A percentile compares a stretch with the other conserved stretches of the same genome.
phyloP scores from a whole-genome alignment of 2,797 vertebrate genomes.

The Triplophysa yarkandensis region DNA sequence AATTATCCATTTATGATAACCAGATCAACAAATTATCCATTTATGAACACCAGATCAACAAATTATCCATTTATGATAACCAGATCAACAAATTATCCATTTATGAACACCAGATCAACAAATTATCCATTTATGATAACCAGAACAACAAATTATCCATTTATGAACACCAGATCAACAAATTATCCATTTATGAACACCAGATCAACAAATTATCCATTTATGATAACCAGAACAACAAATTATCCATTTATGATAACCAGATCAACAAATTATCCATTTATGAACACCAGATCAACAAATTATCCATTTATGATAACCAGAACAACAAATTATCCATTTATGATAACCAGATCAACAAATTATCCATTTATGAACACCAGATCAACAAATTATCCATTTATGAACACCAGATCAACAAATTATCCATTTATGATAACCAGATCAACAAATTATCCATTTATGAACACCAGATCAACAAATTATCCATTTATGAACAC shows the following conservation, averaged over 20 bases:
- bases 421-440: slow-evolving; percentile 79
- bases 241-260: slow-evolving; percentile 79
- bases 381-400: neutral
- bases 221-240: neutral
- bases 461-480: neutral
- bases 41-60: neutral
- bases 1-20: slow-evolving; percentile 79
- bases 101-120: neutral
- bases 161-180: neutral
- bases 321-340: neutral
- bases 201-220: neutral
- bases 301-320: slow-evolving; percentile 79
- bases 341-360: neutral
- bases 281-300: neutral
- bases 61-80: slow-evolving; percentile 79
- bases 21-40: neutral
- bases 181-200: slow-evolving; percentile 79
- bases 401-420: neutral
- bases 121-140: slow-evolving; percentile 79
- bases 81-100: neutral
- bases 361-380: slow-evolving; percentile 79
- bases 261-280: neutral
- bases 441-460: neutral
- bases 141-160: neutral
- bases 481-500: slow-evolving; percentile 79